Evolutionary conservation across 2,888 invertebrate species (phyloP), one percentile per base, ranked within the genome.

Genomic region (Vanessa cardui): DNA sequence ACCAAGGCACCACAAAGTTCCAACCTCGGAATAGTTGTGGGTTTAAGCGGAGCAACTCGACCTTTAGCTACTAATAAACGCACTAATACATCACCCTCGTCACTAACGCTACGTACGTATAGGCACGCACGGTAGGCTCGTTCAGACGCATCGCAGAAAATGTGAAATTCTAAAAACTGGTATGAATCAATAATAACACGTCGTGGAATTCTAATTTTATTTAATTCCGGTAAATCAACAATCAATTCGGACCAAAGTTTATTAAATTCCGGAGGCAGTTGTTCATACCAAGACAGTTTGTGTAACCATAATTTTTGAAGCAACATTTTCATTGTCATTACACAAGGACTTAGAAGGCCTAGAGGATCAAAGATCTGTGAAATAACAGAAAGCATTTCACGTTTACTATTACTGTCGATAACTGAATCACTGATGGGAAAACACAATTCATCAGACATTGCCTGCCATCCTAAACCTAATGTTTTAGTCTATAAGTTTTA

Each of bases 21-120:
- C 12, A 58, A 20, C 2, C 58, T n/a, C 15, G 58, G 58, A 9
- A 58, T 39, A 18, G 58, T 58, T 9, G 20, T 44, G 8, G 44
- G 44, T 20, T 58, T 58, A 20, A 58, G n/a, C 8, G 58, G 58
- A 2, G 62, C 50, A 20, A 62, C 50, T 4, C 62, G 33, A 52
- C 52, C 12, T 52, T 62, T 44, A 52, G 62, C 26, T 2, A 45
- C 16, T 44, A 54, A 21, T 26, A 62, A 54, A 18, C 12, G 54
- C 7, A 62, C 45, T 9, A 21, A n/a, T n/a, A 62, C 54, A 6
- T 54, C 18, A 44, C 45, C 62, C 9, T n/a, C 16, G 1, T 44
- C n/a, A 54, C 12, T n/a, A 21, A 62, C 52, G n/a, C n/a, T 45
- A 12, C 62, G 62, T 8, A 62, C n/a, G 21, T 62, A 52, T 20